phyloP scores from a whole-genome alignment of 2,113 vertebrate species.

The Sphyrna mokarran region DNA sequence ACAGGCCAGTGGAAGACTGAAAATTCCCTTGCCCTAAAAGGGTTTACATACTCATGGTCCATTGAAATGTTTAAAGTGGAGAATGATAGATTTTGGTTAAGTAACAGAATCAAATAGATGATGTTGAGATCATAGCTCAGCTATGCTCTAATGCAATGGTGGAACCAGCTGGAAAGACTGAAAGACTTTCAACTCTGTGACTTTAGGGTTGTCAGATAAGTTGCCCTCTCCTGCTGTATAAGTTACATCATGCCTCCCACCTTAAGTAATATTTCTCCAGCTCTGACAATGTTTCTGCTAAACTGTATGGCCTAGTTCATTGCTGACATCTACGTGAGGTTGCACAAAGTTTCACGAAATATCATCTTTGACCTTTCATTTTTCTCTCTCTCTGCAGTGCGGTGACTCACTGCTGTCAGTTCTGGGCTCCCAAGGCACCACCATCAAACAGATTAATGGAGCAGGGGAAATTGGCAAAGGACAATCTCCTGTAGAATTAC shows the following conservation, averaged over 20 bases:
- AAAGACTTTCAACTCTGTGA: neutral
- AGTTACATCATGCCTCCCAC: neutral
- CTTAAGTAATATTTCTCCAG: neutral
- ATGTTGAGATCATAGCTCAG: neutral
- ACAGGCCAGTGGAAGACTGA: too few relatives aligned
- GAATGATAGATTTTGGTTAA: neutral
- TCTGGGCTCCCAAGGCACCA: slow-evolving; percentile 37
- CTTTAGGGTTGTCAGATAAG: neutral
- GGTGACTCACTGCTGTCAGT: slow-evolving; percentile 41
- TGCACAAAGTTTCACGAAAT: too few relatives aligned
- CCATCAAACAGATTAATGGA: slow-evolving; percentile 43
- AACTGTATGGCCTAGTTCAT: neutral
- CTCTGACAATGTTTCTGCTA: neutral
- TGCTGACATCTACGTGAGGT: too few relatives aligned
- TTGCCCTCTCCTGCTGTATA: neutral
- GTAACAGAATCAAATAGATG: neutral
- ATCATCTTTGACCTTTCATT: neutral
- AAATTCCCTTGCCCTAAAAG: too few relatives aligned
- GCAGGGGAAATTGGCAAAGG: slow-evolving; percentile 46
- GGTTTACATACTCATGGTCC: too few relatives aligned
- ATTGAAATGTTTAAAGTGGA: neutral
- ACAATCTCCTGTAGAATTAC: slow-evolving; percentile 42
- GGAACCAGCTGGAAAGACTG: neutral
- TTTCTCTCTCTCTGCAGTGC: slow-evolving; percentile 46
- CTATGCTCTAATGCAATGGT: neutral